A percentile compares a stretch with the other conserved stretches of the same genome.
phyloP scores from a whole-genome alignment of 92 coral and sea anemone species.

The Heteractis magnifica region DNA sequence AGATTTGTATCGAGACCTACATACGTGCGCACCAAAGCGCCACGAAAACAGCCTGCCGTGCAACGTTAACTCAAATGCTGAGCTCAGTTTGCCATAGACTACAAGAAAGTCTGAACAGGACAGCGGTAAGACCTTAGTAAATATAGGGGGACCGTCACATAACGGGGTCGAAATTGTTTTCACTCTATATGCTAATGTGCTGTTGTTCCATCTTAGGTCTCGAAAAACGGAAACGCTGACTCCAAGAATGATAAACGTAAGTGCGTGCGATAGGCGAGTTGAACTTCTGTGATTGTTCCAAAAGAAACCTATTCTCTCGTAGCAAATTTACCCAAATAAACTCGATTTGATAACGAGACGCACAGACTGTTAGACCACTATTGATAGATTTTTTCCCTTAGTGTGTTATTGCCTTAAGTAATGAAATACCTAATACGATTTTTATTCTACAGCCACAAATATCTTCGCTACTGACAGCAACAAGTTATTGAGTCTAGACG shows the following conservation, averaged over 20 bases:
- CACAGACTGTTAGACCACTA: too few relatives aligned
- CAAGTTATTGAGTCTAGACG: constrained; percentile 89
- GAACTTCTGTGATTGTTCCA: too few relatives aligned
- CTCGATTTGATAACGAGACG: too few relatives aligned
- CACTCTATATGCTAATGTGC: background rate
- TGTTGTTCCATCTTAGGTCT: constrained; percentile 38
- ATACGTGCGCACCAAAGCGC: constrained; percentile 86
- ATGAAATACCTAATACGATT: background rate
- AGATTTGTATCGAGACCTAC: constrained; percentile 98
- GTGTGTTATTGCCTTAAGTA: background rate
- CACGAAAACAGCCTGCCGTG: constrained; percentile 98
- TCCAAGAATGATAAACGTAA: constrained; percentile 72
- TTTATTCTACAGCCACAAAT: constrained; percentile 49
- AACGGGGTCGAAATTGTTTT: background rate
- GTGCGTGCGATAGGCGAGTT: constrained; percentile 34
- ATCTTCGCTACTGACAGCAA: constrained; percentile 76
- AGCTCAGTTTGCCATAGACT: constrained; percentile 92
- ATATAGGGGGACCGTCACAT: too few relatives aligned
- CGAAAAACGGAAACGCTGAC: constrained; percentile 61
- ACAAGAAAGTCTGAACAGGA: constrained; percentile 80
- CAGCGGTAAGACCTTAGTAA: constrained; percentile 56
- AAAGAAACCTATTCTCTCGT: too few relatives aligned
- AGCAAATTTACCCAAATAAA: too few relatives aligned
- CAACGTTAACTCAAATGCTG: constrained; percentile 94
- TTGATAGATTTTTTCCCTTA: too few relatives aligned